phyloP scores from a whole-genome alignment of 2,797 vertebrate genomes.

The Sebastes cheni region DNA sequence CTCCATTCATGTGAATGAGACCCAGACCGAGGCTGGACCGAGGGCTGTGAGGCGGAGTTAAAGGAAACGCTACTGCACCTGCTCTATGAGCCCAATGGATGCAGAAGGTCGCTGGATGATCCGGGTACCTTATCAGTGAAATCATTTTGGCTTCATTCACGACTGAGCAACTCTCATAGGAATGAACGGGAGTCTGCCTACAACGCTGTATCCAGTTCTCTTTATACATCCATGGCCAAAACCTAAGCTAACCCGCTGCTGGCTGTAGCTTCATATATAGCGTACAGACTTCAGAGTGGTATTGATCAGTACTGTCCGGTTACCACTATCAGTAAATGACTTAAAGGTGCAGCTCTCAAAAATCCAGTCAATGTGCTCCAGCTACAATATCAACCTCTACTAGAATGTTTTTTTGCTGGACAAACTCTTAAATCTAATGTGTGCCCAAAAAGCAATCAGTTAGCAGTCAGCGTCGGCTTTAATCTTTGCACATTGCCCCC shows the following conservation, averaged over 20 bases:
- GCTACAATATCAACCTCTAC: neutral
- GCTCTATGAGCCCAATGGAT: no score
- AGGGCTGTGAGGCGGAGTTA: no score
- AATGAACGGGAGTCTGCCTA: no score
- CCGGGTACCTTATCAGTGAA: no score
- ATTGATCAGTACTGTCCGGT: neutral
- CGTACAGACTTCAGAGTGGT: neutral
- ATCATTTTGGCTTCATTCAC: no score
- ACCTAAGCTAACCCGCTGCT: neutral
- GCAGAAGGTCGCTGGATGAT: no score
- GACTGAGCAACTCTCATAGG: no score
- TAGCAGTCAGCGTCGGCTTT: neutral
- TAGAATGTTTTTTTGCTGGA: neutral
- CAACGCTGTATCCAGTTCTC: no score
- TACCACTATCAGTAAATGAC: neutral
- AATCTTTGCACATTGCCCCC: slow-evolving; percentile 19
- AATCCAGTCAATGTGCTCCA: neutral
- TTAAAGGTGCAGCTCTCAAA: neutral
- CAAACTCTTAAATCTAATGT: neutral
- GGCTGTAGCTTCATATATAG: neutral
- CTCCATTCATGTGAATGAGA: no score
- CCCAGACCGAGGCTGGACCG: no score
- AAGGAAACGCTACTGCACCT: no score
- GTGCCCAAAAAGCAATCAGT: neutral
- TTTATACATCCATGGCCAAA: no score